Evolutionary conservation across 1,140 invertebrate species (phyloP), one percentile per base, ranked within the genome.

Genomic region (Drosophila funebris): DNA sequence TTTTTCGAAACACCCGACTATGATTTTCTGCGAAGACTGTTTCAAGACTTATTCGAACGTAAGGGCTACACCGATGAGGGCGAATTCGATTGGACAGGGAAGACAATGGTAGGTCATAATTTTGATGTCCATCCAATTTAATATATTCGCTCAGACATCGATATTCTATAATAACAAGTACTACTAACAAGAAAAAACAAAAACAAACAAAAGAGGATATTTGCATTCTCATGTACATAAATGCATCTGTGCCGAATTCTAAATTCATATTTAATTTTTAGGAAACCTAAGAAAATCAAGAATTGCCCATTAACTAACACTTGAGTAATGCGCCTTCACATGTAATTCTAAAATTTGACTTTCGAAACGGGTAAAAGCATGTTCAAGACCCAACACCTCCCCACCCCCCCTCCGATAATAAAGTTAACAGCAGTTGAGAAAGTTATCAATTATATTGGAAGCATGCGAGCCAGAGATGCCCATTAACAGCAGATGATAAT

Each of bases 1-100:
- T 99, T 99, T 94, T 99, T 99, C 94, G 99, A 99, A 94, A 99
- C 98, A 66, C 99, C 99, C 24, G 98, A 99, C 93, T 99, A 99
- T 93, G 98, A 99, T 93, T 99, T 99, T 94, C 94, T 99, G 90
- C 94, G 98, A 82, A 97, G 97, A 93, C 94, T 99, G 91, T 99
- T 99, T 93, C 96, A 96, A 92, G 97, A 98, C 93, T 95, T 99
- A 85, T 98, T 98, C 93, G 97, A 98, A 83, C 95, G 96, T 89
- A 96, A 97, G 93, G 97, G 97, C 69, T 99, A 96, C 92, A 95
- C 96, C 69, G 96, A 98, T 92, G 98, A 99, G 93, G 97, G 96
- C 90, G 97, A 99, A 92, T 99, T 99, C 93, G 98, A 99, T 93
- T 99, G 98, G 98, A 97, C 97, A 90, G 98, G 97, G 92, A 98